A percentile compares a stretch with the other conserved stretches of the same genome.
Evolutionary conservation across 2,797 vertebrate genomes (phyloP).

Genomic region (Bradypus variegatus): DNA sequence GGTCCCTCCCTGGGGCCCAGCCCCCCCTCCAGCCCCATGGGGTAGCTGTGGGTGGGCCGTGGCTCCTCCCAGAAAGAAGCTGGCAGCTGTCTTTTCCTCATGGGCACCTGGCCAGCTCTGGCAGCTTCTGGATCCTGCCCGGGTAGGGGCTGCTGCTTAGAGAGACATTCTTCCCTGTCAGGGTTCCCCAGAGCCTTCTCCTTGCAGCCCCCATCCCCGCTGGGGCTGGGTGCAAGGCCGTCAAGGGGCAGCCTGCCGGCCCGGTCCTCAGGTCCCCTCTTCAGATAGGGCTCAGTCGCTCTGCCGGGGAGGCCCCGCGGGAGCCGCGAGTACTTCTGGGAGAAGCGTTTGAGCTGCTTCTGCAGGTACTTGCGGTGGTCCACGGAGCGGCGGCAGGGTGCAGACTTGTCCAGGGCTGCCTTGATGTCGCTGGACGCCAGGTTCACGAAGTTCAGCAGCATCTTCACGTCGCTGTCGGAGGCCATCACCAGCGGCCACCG

Average conservation of each 20-base stretch:
- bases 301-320: conserved; percentile 83
- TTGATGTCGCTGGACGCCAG: conserved; percentile 98
- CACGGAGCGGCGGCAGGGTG: conserved; percentile 94
- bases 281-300: conserved; percentile 70
- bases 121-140: conserved; percentile 65
- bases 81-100: conserved; percentile 95
- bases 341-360: conserved; percentile 97
- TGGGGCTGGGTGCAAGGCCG: conserved; percentile 22
- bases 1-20: conserved; percentile 59
- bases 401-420: conserved; percentile 95
- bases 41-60: conserved; percentile 74
- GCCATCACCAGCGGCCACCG: conserved; percentile 78
- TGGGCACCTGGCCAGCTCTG: conserved; percentile 86
- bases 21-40: conserved; percentile 69
- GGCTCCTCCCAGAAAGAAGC: conserved; percentile 99
- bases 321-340: conserved; percentile 89
- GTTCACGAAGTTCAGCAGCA: conserved; percentile 95
- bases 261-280: conserved; percentile 71
- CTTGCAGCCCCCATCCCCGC: conserved; percentile 25
- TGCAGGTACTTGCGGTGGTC: conserved; percentile 98
- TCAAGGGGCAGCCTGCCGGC: conserved; percentile 50
- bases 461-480: conserved; percentile 97
- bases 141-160: conserved; percentile 47
- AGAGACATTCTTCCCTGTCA: conserved; percentile 34
- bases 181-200: conserved; percentile 67